Evolutionary conservation across 1,140 invertebrate species (phyloP).

Genomic region (Hirudo medicinalis): DNA sequence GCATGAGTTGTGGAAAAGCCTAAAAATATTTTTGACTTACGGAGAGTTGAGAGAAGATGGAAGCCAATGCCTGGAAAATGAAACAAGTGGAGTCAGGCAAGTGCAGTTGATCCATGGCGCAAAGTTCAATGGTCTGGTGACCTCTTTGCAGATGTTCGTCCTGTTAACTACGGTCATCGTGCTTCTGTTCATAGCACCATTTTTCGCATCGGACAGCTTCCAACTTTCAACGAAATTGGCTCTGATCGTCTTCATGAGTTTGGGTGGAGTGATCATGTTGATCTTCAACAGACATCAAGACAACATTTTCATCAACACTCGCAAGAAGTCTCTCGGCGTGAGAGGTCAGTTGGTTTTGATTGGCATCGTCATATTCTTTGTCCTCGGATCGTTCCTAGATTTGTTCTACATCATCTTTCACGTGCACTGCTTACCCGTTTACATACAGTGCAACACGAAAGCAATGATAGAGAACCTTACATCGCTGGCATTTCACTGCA

Average conservation of each 20-base stretch:
- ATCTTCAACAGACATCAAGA: slow-evolving; percentile 6
- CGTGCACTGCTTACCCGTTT: neutral
- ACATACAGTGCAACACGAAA: neutral
- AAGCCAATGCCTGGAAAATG: no score
- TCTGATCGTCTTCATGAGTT: slow-evolving; percentile 1
- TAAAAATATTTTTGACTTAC: no score
- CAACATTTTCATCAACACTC: neutral
- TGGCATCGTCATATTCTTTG: slow-evolving; percentile 14
- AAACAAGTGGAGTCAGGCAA: no score
- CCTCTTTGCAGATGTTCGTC: slow-evolving; percentile 7
- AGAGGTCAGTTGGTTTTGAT: slow-evolving; percentile 2
- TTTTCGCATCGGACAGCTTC: neutral
- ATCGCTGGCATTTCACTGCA: slow-evolving; percentile 1
- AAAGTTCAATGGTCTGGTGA: slow-evolving; percentile 13
- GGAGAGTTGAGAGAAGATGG: no score
- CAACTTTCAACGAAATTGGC: neutral
- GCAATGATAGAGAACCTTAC: neutral
- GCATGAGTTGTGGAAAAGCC: no score
- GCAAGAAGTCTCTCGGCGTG: slow-evolving; percentile 2
- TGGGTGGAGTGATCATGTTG: neutral
- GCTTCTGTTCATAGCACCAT: neutral
- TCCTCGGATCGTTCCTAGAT: neutral
- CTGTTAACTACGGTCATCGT: neutral
- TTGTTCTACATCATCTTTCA: neutral
- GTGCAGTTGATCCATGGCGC: neutral